Percentiles rank a stretch among this genome's conserved stretches.
Evolutionary conservation across 2,797 vertebrate species (phyloP).

Genomic region (Sarcophilus harrisii): DNA sequence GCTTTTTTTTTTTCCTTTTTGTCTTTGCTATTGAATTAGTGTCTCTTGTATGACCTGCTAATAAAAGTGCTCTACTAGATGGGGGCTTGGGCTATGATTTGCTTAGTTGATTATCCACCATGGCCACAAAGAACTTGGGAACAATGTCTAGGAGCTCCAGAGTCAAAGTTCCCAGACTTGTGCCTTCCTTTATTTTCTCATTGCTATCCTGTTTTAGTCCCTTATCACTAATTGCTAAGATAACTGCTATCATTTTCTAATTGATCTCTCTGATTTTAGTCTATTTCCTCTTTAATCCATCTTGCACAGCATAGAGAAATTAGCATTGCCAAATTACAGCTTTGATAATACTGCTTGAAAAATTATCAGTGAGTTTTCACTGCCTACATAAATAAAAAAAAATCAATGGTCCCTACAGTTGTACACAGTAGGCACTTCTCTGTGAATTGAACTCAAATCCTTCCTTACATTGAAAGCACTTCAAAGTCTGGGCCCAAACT

Average conservation of each 20-base stretch:
- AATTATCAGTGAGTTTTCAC: neutral
- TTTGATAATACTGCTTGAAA: neutral
- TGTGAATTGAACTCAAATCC: neutral
- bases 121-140: neutral
- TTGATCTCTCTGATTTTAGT: neutral
- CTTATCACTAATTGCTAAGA: neutral
- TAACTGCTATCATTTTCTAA: neutral
- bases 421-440: neutral
- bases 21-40: neutral
- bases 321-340: neutral
- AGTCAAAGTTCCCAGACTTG: neutral
- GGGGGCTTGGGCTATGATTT: neutral
- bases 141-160: neutral
- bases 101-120: neutral
- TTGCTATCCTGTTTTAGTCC: neutral
- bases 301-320: neutral
- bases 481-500: neutral
- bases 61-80: neutral
- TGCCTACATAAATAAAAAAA: neutral
- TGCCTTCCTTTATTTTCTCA: neutral
- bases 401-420: neutral
- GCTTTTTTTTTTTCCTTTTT: neutral
- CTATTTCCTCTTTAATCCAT: neutral
- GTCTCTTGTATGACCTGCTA: neutral
- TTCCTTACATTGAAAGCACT: neutral